Percentiles rank a stretch among this genome's conserved stretches.
Conservation (phyloP, 1,140 invertebrate species). For the Aphaenogaster rudis region DNA sequence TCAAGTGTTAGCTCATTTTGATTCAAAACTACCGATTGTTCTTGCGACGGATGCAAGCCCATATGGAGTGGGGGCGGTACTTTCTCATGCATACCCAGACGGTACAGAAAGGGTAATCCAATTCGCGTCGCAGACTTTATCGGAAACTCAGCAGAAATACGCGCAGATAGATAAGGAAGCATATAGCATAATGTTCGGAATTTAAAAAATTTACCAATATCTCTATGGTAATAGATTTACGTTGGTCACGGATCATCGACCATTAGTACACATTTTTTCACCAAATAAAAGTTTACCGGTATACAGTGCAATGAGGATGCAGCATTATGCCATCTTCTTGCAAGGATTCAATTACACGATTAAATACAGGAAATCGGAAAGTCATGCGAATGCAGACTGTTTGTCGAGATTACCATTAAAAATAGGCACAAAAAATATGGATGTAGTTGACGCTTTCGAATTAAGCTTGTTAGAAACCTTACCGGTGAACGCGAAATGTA, state of each 20-base stretch:
- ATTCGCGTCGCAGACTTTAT: constrained; percentile 66
- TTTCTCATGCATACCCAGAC: not conserved
- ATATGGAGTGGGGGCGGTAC: not conserved
- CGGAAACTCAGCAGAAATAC: constrained; percentile 34
- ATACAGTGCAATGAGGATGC: too few relatives aligned
- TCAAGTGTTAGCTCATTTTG: not conserved
- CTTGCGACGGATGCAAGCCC: not conserved
- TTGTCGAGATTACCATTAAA: not conserved
- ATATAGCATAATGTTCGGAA: constrained; percentile 66
- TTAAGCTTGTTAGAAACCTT: not conserved
- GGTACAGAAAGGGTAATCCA: too few relatives aligned
- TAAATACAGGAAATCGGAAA: too few relatives aligned
- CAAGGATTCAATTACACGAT: too few relatives aligned
- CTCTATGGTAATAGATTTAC: too few relatives aligned
- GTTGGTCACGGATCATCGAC: too few relatives aligned
- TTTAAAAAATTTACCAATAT: too few relatives aligned
- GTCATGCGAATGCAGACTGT: too few relatives aligned
- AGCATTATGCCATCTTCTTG: too few relatives aligned
- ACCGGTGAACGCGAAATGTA: not conserved
- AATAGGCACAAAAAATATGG: not conserved
- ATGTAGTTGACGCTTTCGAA: not conserved
- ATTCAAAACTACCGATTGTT: too few relatives aligned
- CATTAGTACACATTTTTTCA: too few relatives aligned
- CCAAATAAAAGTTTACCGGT: too few relatives aligned
- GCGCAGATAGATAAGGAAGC: constrained; percentile 87